Evolutionary conservation across 2,113 vertebrate species (phyloP).

Genomic region (Corapipo altera): DNA sequence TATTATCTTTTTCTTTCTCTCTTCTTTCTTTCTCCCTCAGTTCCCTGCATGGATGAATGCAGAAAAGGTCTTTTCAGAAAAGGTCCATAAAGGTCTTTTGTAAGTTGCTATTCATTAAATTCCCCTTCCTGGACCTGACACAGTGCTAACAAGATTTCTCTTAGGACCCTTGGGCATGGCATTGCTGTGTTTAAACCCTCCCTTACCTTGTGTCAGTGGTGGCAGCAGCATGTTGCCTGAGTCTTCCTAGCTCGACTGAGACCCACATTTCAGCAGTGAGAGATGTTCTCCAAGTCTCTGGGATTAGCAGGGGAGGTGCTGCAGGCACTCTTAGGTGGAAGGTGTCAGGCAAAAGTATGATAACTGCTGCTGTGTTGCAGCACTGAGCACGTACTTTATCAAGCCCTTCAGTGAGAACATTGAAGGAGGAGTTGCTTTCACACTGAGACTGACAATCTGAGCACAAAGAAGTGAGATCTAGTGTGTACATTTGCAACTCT

Average conservation of each 20-base stretch:
- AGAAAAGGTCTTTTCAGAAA: neutral
- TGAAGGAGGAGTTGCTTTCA: neutral
- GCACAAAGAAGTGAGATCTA: neutral
- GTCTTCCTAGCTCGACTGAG: neutral
- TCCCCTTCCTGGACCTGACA: neutral
- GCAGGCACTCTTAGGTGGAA: neutral
- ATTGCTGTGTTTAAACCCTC: neutral
- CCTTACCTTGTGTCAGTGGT: neutral
- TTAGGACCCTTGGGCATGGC: neutral
- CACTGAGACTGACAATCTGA: neutral
- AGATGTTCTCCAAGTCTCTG: neutral
- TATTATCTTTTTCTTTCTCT: neutral
- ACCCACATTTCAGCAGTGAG: neutral
- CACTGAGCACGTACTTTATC: neutral
- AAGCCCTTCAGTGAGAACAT: neutral
- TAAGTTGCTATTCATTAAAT: neutral
- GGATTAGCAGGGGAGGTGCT: neutral
- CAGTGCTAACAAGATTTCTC: neutral
- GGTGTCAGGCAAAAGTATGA: neutral
- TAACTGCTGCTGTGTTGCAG: neutral
- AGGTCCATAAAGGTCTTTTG: constrained; percentile 5
- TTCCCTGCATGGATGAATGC: neutral
- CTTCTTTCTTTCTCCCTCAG: neutral
- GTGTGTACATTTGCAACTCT: neutral
- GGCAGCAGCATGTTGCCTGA: neutral